Conservation (phyloP, 2,113 vertebrate species). For the Furnarius figulus region DNA sequence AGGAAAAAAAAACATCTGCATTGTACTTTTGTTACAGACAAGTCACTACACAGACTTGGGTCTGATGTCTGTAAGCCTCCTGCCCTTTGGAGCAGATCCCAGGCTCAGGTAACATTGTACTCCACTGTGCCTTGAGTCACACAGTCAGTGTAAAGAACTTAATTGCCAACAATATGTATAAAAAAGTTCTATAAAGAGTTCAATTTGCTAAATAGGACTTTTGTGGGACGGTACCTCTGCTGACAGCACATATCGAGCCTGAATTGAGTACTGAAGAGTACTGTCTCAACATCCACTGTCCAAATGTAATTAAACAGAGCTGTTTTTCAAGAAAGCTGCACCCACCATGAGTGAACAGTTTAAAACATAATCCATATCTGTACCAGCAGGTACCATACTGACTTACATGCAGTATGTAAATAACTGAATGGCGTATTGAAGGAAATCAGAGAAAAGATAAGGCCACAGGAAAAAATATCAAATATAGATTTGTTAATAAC, state of each 20-base stretch:
- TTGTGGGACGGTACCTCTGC: background rate
- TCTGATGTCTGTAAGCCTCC: background rate
- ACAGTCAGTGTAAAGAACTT: background rate
- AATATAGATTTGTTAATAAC: background rate
- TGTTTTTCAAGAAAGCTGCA: background rate
- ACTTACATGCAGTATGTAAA: background rate
- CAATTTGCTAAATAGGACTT: background rate
- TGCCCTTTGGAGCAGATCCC: background rate
- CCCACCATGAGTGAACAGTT: background rate
- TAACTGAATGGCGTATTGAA: background rate
- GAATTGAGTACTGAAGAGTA: fast-evolving
- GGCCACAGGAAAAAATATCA: background rate
- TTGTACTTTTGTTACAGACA: background rate
- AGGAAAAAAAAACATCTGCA: background rate
- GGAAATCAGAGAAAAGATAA: background rate
- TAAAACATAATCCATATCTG: background rate
- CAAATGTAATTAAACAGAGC: background rate
- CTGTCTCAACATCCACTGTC: background rate
- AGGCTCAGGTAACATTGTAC: background rate
- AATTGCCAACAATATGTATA: background rate
- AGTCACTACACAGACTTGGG: background rate
- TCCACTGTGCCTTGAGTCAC: background rate
- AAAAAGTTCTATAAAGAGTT: background rate
- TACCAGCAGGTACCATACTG: background rate
- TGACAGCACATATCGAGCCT: background rate